Conservation (phyloP, 2,797 vertebrate genomes). For the Melanotaenia pygmaea region DNA sequence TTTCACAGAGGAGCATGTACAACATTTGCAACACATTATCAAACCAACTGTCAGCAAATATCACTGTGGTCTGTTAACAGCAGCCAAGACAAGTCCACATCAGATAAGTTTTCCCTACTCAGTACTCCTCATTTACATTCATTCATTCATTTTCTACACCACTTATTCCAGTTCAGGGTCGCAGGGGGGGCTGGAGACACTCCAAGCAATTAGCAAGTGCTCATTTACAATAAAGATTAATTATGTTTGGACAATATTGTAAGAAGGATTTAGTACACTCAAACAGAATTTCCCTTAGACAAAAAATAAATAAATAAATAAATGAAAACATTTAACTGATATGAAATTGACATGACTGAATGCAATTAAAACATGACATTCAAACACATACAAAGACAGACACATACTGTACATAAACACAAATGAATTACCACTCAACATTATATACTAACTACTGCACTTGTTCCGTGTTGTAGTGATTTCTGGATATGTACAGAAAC, state of each 20-base stretch:
- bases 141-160: too few species aligned
- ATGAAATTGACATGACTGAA: slow-evolving; percentile 16
- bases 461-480: background rate
- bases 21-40: slow-evolving; percentile 50
- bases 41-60: slow-evolving; percentile 53
- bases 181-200: too few species aligned
- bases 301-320: background rate
- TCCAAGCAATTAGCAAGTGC: too few species aligned
- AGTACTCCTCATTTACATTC: background rate
- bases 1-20: slow-evolving; percentile 30
- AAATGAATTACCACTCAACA: background rate
- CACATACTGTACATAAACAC: background rate
- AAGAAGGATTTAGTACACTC: slow-evolving; percentile 3
- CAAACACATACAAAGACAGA: background rate
- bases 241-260: slow-evolving; percentile 13
- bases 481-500: background rate
- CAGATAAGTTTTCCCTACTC: slow-evolving; percentile 17
- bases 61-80: slow-evolving; percentile 44
- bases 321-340: slow-evolving; percentile 18
- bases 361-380: slow-evolving; percentile 23
- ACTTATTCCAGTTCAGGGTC: too few species aligned
- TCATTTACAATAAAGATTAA: background rate
- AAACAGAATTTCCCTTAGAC: slow-evolving; percentile 11
- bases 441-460: background rate
- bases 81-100: slow-evolving; percentile 29